Conservation (phyloP, 1,140 invertebrate genomes). For the Lordiphosa collinella region DNA sequence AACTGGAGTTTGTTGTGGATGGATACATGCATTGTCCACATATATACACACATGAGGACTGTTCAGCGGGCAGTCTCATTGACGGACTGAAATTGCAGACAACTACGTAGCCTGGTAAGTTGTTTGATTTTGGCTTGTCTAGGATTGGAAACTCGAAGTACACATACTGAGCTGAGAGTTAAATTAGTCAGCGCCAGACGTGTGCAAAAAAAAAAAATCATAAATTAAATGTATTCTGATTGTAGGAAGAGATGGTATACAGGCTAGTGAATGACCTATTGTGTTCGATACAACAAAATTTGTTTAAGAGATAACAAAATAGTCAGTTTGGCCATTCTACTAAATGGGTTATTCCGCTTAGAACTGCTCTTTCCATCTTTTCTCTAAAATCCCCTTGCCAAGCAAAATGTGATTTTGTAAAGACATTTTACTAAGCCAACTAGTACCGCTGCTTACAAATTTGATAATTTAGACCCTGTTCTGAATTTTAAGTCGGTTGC, state of each 20-base stretch:
- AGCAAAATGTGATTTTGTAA: too few relatives aligned
- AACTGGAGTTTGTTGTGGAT: constrained; percentile 47
- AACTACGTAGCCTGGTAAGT: constrained; percentile 18
- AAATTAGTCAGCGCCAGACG: constrained; percentile 36
- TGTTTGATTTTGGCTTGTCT: constrained; percentile 1
- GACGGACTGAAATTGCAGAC: background rate
- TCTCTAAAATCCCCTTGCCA: too few relatives aligned
- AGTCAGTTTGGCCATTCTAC: too few relatives aligned
- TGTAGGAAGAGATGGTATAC: constrained; percentile 1
- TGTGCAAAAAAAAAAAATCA: constrained; percentile 63
- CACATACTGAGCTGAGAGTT: constrained; percentile 17
- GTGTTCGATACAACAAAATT: too few relatives aligned
- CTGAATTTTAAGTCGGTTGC: too few relatives aligned
- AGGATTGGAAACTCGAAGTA: background rate
- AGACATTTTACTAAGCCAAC: too few relatives aligned
- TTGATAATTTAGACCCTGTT: too few relatives aligned
- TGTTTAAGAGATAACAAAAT: too few relatives aligned
- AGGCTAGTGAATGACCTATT: constrained; percentile 21
- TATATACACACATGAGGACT: background rate
- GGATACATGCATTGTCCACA: background rate
- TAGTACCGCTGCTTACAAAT: too few relatives aligned
- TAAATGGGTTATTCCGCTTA: too few relatives aligned
- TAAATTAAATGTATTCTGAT: constrained; percentile 45
- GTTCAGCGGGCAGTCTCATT: background rate
- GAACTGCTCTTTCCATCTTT: too few relatives aligned